Conservation (phyloP, 1,140 invertebrate genomes). For the Cataglyphis hispanica region DNA sequence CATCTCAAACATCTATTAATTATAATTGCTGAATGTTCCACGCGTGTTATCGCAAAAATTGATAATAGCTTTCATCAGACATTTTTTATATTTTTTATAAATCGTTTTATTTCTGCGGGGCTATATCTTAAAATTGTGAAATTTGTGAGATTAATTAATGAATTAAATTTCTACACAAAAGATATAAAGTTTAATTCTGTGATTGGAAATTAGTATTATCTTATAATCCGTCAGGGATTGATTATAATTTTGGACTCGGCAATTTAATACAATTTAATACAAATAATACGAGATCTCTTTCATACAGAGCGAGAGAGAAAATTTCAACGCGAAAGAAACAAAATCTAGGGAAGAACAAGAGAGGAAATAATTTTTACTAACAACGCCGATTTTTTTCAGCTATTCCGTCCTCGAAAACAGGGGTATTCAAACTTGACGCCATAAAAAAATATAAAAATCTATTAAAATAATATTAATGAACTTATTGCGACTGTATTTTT, state of each 20-base stretch:
- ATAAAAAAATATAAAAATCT: background rate
- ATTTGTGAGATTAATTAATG: background rate
- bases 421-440: background rate
- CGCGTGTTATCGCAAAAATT: background rate
- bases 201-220: background rate
- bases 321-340: background rate
- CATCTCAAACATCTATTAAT: background rate
- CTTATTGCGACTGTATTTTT: background rate
- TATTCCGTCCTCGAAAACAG: constrained; percentile 62
- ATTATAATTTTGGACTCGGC: constrained; percentile 16
- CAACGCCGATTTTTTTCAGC: constrained; percentile 44
- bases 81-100: background rate
- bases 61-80: background rate
- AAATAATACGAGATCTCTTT: constrained; percentile 35
- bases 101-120: constrained; percentile 8
- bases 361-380: constrained; percentile 29
- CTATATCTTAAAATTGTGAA: background rate
- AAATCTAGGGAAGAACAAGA: background rate
- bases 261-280: too few species aligned
- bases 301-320: background rate
- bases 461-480: background rate
- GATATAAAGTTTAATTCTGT: background rate
- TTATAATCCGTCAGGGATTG: background rate
- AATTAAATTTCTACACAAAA: background rate
- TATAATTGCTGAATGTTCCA: constrained; percentile 4